Base-by-base conservation (phyloP, 2,888 invertebrate genomes). In the Cosmia pyralina region DNA sequence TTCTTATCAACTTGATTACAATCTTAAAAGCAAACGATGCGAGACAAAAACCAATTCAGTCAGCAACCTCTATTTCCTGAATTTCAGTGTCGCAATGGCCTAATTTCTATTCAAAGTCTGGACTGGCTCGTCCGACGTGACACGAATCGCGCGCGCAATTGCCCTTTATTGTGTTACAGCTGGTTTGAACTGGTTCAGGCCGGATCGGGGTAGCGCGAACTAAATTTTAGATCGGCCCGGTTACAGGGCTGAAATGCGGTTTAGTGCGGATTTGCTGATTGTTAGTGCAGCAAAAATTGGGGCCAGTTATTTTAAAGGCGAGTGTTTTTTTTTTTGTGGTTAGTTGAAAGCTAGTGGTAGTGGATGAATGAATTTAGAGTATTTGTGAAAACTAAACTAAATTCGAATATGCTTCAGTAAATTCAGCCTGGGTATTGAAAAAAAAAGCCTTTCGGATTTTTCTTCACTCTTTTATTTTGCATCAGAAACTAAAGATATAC, bases 161-260 rank as follows among this genome's bases (percentile, higher is more conserved):
- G 90, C 87, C 88, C 87, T 91, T 92, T 91, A 93, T 93, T 89
- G 88, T 90, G 89, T 92, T 92, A 91, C 89, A 87, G 85, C 88
- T 84, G 86, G 88, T 86, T 85, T 85, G 79, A 77, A 85, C 83
- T 72, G 77, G 87, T 82, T 82, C 79, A 69, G 57, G 44, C 77
- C 77, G 79, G 82, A 72, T 79, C 69, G 78, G 78, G 78, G 78
- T 46, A 74, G 79, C 62, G 74, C 65, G 85, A 80, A 83, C 85
- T 82, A n/a, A n/a, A n/a, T n/a, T n/a, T n/a, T n/a, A 63, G 75
- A 83, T 77, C 70, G 81, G 34, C 46, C 81, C 85, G 79, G 86
- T 85, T 87, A 77, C 72, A 88, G 79, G 85, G 81, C 83, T 69
- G 67, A 81, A 87, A 82, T 85, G 82, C 84, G 82, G 86, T 79